Evolutionary conservation across 2,888 invertebrate genomes (phyloP).

Genomic region (Phortica magna): DNA sequence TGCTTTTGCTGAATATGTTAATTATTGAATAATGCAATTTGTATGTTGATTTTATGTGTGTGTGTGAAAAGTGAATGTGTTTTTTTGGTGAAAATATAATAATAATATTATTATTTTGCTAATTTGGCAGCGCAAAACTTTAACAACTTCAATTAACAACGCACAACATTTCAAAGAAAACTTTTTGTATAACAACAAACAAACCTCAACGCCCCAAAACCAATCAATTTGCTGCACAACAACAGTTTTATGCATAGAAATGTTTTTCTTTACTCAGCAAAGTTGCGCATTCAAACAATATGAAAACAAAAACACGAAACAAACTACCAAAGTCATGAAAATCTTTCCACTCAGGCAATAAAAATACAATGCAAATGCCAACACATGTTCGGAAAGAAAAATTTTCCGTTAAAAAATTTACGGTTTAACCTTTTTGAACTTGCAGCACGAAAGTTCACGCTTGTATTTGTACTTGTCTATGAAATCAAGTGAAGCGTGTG

Average conservation of each 20-base stretch:
- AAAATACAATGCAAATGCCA: constrained; percentile 30
- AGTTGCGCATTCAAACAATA: not conserved
- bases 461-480: constrained; percentile 45
- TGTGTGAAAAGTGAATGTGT: not conserved
- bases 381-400: constrained; percentile 43
- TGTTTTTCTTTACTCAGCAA: not conserved
- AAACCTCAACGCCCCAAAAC: not conserved
- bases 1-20: not conserved
- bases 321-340: not conserved
- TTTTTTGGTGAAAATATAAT: not conserved
- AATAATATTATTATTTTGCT: not conserved
- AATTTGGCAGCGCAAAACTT: not conserved
- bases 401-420: constrained; percentile 55
- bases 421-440: constrained; percentile 65
- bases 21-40: not conserved
- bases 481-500: constrained; percentile 58
- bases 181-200: not conserved
- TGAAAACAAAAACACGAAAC: not conserved
- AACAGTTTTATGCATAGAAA: too few species aligned
- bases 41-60: not conserved
- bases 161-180: not conserved
- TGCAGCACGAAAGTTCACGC: constrained; percentile 61
- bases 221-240: not conserved
- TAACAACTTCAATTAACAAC: not conserved
- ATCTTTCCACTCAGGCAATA: constrained; percentile 29